Evolutionary conservation across 2,797 vertebrate species (phyloP).

Genomic region (Eulemur coronatus): DNA sequence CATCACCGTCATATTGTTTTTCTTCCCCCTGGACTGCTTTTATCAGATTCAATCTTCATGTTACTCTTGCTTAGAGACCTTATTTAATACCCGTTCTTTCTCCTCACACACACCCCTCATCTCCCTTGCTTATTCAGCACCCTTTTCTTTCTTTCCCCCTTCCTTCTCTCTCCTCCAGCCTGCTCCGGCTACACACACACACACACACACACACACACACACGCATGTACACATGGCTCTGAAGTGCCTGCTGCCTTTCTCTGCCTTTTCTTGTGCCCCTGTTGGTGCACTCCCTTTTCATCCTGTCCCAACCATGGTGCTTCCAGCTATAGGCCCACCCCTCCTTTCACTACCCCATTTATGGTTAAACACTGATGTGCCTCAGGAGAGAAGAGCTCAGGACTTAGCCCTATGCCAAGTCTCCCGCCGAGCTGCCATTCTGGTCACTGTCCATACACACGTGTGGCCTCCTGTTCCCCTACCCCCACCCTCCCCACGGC

Average conservation of each 20-base stretch:
- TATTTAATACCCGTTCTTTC: neutral
- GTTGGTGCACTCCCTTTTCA: neutral
- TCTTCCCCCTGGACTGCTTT: neutral
- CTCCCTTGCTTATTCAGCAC: neutral
- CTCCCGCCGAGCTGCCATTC: neutral
- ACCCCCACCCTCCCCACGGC: accelerated
- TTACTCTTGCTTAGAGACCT: neutral
- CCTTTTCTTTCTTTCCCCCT: neutral
- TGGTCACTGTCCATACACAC: too few species aligned
- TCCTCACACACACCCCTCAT: neutral
- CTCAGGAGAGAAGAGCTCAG: neutral
- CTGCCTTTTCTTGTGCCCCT: neutral
- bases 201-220: neutral
- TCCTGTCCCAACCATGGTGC: neutral
- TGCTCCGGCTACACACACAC: neutral
- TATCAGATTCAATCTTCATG: neutral
- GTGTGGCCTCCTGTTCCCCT: accelerated
- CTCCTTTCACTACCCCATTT: neutral
- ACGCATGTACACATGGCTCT: too few species aligned
- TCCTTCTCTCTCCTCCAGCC: neutral
- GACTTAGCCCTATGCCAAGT: neutral
- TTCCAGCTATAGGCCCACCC: neutral
- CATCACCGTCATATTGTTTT: neutral
- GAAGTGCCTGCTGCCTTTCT: neutral
- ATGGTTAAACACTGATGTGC: neutral